Base-by-base conservation (phyloP, 2,113 vertebrate genomes). In the Lanius collurio region DNA sequence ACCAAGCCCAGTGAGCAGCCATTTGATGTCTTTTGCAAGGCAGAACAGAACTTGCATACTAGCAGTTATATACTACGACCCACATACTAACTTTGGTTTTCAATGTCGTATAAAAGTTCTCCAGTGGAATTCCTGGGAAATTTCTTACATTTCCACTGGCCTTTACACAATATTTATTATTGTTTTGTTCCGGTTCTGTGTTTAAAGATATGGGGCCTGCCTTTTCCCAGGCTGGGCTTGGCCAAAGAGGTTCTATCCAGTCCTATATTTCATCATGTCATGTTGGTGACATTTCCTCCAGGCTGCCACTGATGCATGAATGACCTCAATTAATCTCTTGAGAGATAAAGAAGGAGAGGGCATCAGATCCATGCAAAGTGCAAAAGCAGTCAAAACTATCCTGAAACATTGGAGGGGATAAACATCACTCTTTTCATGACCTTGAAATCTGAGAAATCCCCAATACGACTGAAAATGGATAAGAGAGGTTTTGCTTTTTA, bases 391-490 rank as follows among this genome's bases (percentile, higher is more conserved):
- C 63, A 90, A 91, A 93, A 94, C 41, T 85, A 62, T 63, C 74
- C 62, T 77, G 74, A 83, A 93, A 90, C 39, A 80, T 91, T 50
- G 19, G 37, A 92, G 7, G 30, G 53, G 76, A 93, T 89, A 96
- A 95, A 68, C 42, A 92, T 88, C 79, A 89, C 68, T 93, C 62
- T 92, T 83, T 76, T 70, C 71, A 49, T 95, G 96, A 97, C 97
- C 94, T 97, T 97, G 97, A 97, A 97, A 97, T 81, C 78, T 94
- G 89, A 97, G 96, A 97, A 96, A 94, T 97, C 68, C 86, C 92
- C 88, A 91, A 80, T 95, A 83, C 59, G 2, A 82, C 89, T 96
- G 97, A 94, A 97, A 97, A 96, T 79, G 89, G 94, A 95, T 90
- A 90, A 91, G 71, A 91, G 69, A 94, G 59, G 24, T 89, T 96